Evolutionary conservation across 2,888 invertebrate species (phyloP).

Genomic region (Erynnis tages): DNA sequence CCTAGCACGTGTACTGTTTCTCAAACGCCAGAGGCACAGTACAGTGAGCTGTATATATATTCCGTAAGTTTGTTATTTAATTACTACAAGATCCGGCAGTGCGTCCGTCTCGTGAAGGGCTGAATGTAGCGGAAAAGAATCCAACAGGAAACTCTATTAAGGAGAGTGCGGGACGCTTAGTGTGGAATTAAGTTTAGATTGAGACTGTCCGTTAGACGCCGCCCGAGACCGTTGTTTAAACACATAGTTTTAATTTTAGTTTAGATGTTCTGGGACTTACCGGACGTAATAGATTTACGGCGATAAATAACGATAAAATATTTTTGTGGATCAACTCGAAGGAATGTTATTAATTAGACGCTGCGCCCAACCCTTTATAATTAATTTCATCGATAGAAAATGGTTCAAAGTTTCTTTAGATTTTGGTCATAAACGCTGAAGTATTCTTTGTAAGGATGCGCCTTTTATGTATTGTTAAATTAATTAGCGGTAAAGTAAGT

Average conservation of each 20-base stretch:
- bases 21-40: too few relatives aligned
- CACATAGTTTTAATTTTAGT: constrained; percentile 9
- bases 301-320: neutral
- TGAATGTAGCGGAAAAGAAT: constrained; percentile 55
- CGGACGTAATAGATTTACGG: constrained; percentile 11
- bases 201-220: constrained; percentile 51
- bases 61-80: neutral
- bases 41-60: too few relatives aligned
- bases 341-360: neutral
- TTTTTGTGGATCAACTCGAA: neutral
- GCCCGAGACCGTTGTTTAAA: constrained; percentile 12
- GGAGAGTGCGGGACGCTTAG: constrained; percentile 45
- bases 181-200: constrained; percentile 61
- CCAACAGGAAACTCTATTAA: constrained; percentile 52
- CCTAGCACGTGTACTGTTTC: too few relatives aligned
- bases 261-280: constrained; percentile 6
- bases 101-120: constrained; percentile 14
- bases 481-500: too few relatives aligned
- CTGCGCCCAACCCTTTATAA: neutral
- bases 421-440: neutral
- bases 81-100: neutral
- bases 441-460: too few relatives aligned
- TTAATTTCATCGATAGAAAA: neutral
- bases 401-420: neutral
- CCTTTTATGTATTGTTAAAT: too few relatives aligned